Conservation (phyloP, 1,140 invertebrate species). For the Caenorhabditis elegans region DNA sequence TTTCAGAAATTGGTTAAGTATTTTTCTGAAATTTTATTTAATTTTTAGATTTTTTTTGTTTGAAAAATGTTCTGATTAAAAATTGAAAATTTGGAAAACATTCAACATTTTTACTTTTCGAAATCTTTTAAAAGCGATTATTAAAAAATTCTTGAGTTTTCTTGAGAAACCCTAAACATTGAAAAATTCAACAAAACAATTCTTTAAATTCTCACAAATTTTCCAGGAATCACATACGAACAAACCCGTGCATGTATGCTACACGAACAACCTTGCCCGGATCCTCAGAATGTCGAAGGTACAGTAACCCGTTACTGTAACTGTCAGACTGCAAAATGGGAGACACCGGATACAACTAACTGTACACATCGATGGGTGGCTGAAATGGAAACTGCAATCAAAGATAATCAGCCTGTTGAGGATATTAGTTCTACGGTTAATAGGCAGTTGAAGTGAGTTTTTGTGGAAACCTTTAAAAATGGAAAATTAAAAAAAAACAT, state of each 20-base stretch:
- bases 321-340: slow-evolving; percentile 44
- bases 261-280: slow-evolving; percentile 25
- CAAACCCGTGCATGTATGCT: neutral
- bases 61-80: too few species aligned
- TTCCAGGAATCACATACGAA: neutral
- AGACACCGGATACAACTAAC: slow-evolving; percentile 45
- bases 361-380: slow-evolving; percentile 50
- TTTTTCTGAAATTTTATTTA: too few species aligned
- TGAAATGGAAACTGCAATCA: slow-evolving; percentile 32
- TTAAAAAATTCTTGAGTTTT: too few species aligned
- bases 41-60: too few species aligned
- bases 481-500: too few species aligned
- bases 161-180: too few species aligned
- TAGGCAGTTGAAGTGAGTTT: slow-evolving; percentile 19
- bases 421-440: neutral
- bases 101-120: too few species aligned
- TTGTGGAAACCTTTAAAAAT: too few species aligned
- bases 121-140: too few species aligned
- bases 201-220: neutral
- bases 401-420: slow-evolving; percentile 33
- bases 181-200: too few species aligned
- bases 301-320: slow-evolving; percentile 37
- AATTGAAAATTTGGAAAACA: too few species aligned
- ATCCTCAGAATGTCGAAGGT: slow-evolving; percentile 34
- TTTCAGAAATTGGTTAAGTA: too few species aligned